A percentile compares a stretch with the other conserved stretches of the same genome.
These are phyloP conservation scores for Papilio dardanus DNA, from an alignment of 1,140 invertebrate species.

Conservation along the genomic window DNA sequence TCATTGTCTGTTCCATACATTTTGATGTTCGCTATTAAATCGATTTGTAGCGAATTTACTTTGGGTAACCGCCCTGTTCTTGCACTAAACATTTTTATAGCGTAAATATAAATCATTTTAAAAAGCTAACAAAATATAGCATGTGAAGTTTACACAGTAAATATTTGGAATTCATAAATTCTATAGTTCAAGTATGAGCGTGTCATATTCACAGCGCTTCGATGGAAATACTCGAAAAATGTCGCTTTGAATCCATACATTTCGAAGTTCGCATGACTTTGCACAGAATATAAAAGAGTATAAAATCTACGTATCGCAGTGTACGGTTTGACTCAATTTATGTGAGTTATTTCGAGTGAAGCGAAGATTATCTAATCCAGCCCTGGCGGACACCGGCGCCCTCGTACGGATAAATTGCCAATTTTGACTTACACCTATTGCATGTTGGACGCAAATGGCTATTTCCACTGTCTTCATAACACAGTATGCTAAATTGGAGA, in stretches of 20 bases:
- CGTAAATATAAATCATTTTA: not conserved
- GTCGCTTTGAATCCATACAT: slow-evolving; percentile 3
- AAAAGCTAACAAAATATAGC: not conserved
- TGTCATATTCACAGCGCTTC: slow-evolving; percentile 5
- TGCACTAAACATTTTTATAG: no score
- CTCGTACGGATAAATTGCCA: slow-evolving; percentile 55
- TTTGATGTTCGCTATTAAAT: no score
- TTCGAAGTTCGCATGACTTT: slow-evolving; percentile 26
- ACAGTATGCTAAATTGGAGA: not conserved
- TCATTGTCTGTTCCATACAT: no score
- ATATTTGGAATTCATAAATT: slow-evolving; percentile 6
- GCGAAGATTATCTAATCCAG: slow-evolving; percentile 50
- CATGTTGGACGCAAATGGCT: slow-evolving; percentile 25
- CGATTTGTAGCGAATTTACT: no score
- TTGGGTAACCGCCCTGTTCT: no score
- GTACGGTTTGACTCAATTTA: slow-evolving; percentile 54
- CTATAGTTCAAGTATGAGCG: not conserved
- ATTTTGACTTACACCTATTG: slow-evolving; percentile 55
- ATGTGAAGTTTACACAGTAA: not conserved
- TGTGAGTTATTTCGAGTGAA: slow-evolving; percentile 53
- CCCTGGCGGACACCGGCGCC: slow-evolving; percentile 28
- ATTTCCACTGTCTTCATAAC: slow-evolving; percentile 17
- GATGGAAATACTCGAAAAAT: slow-evolving; percentile 17
- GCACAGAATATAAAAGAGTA: slow-evolving; percentile 28
- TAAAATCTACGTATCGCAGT: slow-evolving; percentile 1